A percentile compares a stretch with the other conserved stretches of the same genome.
phyloP scores from a whole-genome alignment of 2,113 vertebrate genomes.

The Martes martes region DNA sequence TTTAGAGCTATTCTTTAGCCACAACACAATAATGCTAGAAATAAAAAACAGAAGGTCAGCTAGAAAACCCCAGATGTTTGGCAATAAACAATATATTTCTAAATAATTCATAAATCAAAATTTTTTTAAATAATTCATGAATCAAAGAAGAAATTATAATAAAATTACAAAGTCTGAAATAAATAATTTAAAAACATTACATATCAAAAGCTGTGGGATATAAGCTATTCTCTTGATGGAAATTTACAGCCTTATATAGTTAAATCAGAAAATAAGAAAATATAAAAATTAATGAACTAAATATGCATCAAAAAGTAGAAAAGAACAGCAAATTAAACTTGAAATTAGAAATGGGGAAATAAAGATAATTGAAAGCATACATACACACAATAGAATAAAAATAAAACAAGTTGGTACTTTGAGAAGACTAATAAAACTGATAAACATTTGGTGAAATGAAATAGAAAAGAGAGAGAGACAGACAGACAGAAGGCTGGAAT shows the following conservation, averaged over 20 bases:
- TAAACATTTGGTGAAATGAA: background rate
- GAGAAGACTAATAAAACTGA: background rate
- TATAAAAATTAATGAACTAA: background rate
- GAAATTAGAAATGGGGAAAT: background rate
- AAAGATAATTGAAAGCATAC: background rate
- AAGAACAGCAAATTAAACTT: background rate
- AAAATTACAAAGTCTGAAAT: background rate
- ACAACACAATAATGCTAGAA: background rate
- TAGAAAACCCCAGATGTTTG: background rate
- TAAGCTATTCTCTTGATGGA: background rate
- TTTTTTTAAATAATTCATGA: background rate
- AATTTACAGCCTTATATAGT: background rate
- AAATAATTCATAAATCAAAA: background rate
- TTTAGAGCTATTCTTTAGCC: background rate
- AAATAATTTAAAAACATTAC: background rate
- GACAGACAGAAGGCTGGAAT: background rate
- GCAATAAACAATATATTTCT: background rate
- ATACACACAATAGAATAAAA: background rate
- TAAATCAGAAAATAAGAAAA: background rate
- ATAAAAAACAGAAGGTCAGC: background rate
- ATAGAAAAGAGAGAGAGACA: background rate
- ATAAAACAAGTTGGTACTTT: background rate
- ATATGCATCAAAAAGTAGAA: background rate
- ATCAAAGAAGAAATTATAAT: background rate
- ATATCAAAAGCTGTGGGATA: background rate